These are phyloP conservation scores for Riparia riparia DNA, from an alignment of 2,113 vertebrate genomes.

Conservation along the genomic window DNA sequence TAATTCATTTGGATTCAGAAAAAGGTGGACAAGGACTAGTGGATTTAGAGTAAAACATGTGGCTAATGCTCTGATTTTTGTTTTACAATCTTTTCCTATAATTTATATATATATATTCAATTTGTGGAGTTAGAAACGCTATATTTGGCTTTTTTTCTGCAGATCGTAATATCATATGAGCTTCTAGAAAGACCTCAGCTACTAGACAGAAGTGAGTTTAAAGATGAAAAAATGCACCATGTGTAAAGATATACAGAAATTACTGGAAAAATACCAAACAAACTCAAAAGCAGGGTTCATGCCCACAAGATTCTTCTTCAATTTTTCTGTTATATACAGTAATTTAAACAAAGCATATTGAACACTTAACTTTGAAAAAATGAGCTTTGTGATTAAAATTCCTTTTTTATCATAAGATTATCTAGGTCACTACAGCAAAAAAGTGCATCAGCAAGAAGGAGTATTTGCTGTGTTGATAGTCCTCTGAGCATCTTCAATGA, in stretches of 20 bases:
- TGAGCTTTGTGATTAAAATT: constrained; percentile 14
- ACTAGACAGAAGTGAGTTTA: not conserved
- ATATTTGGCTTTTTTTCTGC: not conserved
- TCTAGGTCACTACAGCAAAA: constrained; percentile 54
- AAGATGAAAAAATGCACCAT: not conserved
- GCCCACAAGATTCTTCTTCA: not conserved
- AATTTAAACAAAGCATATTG: constrained; percentile 1
- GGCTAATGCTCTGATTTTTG: not conserved
- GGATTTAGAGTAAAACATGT: not conserved
- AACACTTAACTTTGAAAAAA: constrained; percentile 13
- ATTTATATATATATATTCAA: not conserved
- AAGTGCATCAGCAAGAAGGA: constrained; percentile 45
- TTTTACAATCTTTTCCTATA: not conserved
- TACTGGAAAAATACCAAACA: not conserved
- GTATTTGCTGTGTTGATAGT: constrained; percentile 69
- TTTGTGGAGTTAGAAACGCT: not conserved
- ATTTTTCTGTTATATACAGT: not conserved
- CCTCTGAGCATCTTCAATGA: constrained; percentile 61
- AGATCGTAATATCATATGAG: not conserved
- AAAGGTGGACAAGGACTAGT: not conserved
- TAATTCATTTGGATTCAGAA: not conserved
- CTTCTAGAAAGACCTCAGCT: not conserved
- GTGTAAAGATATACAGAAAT: not conserved
- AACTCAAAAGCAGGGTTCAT: not conserved
- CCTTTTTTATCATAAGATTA: constrained; percentile 47